A percentile compares a stretch with the other conserved stretches of the same genome.
These are phyloP conservation scores for Andrena bucephala DNA, from an alignment of 2,888 invertebrate genomes.

Conservation along the genomic window DNA sequence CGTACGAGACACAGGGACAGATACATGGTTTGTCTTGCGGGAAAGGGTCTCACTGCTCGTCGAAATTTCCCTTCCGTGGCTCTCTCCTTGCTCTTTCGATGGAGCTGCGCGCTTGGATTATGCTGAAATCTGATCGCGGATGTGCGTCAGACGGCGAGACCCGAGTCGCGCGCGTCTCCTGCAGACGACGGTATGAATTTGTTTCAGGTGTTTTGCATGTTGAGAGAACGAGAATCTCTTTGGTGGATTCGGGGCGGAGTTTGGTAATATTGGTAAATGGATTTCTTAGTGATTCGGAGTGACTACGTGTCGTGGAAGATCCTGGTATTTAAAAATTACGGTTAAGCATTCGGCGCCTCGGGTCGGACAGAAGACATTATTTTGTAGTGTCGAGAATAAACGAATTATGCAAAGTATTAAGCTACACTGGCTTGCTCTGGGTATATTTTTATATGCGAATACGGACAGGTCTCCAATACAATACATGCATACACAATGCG, in stretches of 20 bases:
- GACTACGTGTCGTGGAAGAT: too few species aligned
- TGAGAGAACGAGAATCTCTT: background rate
- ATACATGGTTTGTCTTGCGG: conserved; percentile 41
- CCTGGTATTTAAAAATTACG: background rate
- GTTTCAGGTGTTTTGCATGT: conserved; percentile 1
- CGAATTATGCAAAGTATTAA: background rate
- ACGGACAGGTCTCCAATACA: conserved; percentile 10
- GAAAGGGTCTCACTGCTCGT: conserved; percentile 16
- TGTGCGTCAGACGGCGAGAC: background rate
- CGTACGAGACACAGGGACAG: background rate
- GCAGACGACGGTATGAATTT: background rate
- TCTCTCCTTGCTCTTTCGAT: background rate
- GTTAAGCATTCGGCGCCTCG: background rate
- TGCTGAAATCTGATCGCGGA: conserved; percentile 32
- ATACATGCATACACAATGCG: conserved; percentile 9
- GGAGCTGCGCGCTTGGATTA: conserved; percentile 1
- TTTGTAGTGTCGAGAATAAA: background rate
- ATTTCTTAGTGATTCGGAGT: background rate
- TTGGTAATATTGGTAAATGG: background rate
- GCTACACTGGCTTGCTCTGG: background rate
- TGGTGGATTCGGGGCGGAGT: background rate
- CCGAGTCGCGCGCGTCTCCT: background rate
- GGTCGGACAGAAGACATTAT: background rate
- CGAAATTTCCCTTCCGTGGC: conserved; percentile 21
- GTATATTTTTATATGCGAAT: conserved; percentile 2